phyloP scores from a whole-genome alignment of 2,888 invertebrate genomes.

The Meandrusa payeni region DNA sequence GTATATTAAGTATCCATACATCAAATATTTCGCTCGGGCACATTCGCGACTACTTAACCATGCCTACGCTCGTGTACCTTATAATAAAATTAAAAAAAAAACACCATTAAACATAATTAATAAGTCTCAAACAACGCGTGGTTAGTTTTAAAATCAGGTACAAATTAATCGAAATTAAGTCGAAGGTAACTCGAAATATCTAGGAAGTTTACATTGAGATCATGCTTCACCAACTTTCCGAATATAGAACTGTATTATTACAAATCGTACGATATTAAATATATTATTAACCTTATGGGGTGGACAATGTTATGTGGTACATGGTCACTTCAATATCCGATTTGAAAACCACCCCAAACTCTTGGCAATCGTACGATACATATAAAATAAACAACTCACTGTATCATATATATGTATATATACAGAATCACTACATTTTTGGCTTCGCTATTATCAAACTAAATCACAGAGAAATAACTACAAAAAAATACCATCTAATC shows the following conservation, averaged over 20 bases:
- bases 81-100: slow-evolving; percentile 68
- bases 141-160: slow-evolving; percentile 73
- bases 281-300: no score
- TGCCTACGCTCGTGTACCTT: slow-evolving; percentile 44
- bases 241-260: slow-evolving; percentile 14
- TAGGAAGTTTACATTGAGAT: slow-evolving; percentile 72
- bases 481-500: slow-evolving; percentile 32
- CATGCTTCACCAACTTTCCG: slow-evolving; percentile 42
- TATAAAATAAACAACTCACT: slow-evolving; percentile 11
- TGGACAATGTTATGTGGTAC: no score
- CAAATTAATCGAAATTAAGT: slow-evolving; percentile 72
- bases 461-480: slow-evolving; percentile 71
- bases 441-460: slow-evolving; percentile 65
- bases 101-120: slow-evolving; percentile 66
- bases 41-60: slow-evolving; percentile 50
- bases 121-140: slow-evolving; percentile 65
- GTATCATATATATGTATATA: slow-evolving; percentile 7
- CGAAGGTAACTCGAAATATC: slow-evolving; percentile 74
- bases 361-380: background rate
- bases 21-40: slow-evolving; percentile 65
- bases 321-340: no score
- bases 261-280: no score
- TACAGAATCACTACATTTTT: slow-evolving; percentile 55
- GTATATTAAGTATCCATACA: slow-evolving; percentile 50
- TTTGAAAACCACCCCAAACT: no score